Percentiles rank a stretch among this genome's conserved stretches.
Conservation (phyloP, 2,113 vertebrate genomes). For the Plestiodon gilberti region DNA sequence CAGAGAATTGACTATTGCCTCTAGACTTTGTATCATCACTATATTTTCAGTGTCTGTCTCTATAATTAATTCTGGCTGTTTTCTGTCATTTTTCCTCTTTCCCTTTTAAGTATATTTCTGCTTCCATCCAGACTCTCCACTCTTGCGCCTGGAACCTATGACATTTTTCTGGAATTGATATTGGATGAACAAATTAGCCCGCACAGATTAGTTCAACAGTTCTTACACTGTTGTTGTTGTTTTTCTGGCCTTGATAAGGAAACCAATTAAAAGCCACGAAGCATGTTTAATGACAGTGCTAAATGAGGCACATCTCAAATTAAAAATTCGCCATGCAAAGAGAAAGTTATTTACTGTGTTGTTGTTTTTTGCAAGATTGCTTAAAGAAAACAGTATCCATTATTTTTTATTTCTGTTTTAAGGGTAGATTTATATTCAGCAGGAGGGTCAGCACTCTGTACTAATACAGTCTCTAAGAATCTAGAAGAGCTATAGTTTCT, state of each 20-base stretch:
- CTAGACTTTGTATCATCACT: background rate
- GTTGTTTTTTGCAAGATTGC: constrained; percentile 61
- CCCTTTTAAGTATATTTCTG: background rate
- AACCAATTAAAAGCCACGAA: constrained; percentile 72
- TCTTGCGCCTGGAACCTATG: constrained; percentile 36
- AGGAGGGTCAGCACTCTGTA: background rate
- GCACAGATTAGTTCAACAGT: constrained; percentile 31
- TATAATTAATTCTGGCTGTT: background rate
- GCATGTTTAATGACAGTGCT: constrained; percentile 72
- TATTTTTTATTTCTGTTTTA: constrained; percentile 28
- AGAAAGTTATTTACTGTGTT: constrained; percentile 60
- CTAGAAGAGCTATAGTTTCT: background rate
- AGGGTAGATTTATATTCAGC: background rate
- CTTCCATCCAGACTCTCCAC: background rate
- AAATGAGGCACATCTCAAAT: constrained; percentile 68
- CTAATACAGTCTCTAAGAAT: background rate
- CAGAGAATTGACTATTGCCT: background rate
- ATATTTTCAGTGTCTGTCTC: background rate
- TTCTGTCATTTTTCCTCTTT: background rate
- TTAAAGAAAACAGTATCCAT: constrained; percentile 46
- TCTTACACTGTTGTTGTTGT: background rate
- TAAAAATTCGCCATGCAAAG: constrained; percentile 69
- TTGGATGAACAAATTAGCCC: constrained; percentile 53
- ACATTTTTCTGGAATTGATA: constrained; percentile 60
- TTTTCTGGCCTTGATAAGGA: constrained; percentile 68